phyloP scores from a whole-genome alignment of 2,113 vertebrate species.

The Perca schrenkii region DNA sequence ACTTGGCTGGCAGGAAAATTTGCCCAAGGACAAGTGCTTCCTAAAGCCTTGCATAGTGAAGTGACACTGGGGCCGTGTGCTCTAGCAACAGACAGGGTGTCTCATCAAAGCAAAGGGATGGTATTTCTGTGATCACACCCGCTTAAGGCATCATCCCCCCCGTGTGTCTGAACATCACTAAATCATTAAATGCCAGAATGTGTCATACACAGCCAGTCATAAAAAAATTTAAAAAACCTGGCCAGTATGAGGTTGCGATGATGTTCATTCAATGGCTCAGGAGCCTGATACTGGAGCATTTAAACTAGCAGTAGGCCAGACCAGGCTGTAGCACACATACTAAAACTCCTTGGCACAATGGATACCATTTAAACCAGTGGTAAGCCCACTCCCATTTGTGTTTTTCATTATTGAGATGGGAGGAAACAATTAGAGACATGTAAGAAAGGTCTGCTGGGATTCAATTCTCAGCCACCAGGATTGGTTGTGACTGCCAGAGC shows the following conservation, averaged over 20 bases:
- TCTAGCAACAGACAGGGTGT: conserved; percentile 44
- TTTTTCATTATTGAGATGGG: not conserved
- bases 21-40: conserved; percentile 54
- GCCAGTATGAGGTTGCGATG: conserved; percentile 5
- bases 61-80: conserved; percentile 18
- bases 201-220: conserved; percentile 9
- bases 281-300: not conserved
- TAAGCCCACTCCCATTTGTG: not conserved
- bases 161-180: conserved; percentile 11
- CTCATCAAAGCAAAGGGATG: conserved; percentile 47
- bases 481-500: not conserved
- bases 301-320: not conserved
- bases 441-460: not conserved
- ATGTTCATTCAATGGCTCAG: conserved; percentile 19
- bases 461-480: not conserved
- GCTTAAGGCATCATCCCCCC: conserved; percentile 26
- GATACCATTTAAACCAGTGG: not conserved
- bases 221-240: conserved; percentile 24
- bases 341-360: not conserved
- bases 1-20: conserved; percentile 31
- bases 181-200: conserved; percentile 8
- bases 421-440: not conserved
- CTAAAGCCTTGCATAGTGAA: conserved; percentile 33
- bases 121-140: conserved; percentile 48
- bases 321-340: not conserved